These are phyloP conservation scores for Choloepus hoffmanni DNA, from an alignment of 2,113 vertebrate species.

Conservation along the genomic window DNA sequence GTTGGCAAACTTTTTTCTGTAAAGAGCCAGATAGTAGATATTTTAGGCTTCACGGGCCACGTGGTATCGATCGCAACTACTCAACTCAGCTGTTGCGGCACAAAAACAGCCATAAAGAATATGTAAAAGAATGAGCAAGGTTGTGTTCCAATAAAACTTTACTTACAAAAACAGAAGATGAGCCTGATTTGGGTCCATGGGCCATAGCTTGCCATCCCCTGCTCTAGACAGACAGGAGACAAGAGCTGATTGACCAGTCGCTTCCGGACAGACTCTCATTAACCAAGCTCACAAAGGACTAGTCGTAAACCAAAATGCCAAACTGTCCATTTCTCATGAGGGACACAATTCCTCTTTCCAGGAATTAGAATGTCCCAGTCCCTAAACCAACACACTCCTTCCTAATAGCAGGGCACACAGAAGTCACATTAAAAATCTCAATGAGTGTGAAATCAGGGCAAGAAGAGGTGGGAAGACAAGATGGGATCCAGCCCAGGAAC, in stretches of 20 bases:
- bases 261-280: conserved; percentile 12
- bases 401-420: background rate
- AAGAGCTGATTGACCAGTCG: background rate
- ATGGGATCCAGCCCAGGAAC: background rate
- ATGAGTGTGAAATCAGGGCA: background rate
- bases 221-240: background rate
- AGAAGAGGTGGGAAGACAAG: background rate
- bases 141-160: conserved; percentile 38
- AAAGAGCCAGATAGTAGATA: background rate
- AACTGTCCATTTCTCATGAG: background rate
- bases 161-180: background rate
- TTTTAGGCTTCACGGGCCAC: background rate
- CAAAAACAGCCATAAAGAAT: background rate
- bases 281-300: background rate
- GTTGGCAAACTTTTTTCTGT: background rate
- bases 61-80: background rate
- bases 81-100: background rate
- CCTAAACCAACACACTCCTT: background rate
- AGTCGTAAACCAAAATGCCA: background rate
- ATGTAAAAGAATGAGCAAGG: background rate
- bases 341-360: background rate
- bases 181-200: background rate
- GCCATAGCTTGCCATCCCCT: background rate
- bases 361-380: background rate
- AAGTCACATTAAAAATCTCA: conserved; percentile 20